Base-by-base conservation (phyloP, 2,888 invertebrate species). In the Tetropium fuscum region DNA sequence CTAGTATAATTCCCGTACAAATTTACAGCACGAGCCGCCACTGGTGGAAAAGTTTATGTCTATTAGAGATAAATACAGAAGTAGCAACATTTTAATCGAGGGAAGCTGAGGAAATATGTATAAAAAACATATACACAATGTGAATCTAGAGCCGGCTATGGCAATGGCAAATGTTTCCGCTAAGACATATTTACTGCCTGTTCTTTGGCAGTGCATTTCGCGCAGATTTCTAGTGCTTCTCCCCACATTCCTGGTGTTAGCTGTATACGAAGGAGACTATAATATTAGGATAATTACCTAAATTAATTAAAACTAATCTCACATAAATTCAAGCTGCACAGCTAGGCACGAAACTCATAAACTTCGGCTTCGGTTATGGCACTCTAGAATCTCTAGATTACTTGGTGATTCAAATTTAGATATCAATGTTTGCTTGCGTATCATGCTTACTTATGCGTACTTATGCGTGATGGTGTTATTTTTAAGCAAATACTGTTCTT, bases 301-400 rank as follows among this genome's bases (percentile, higher is more conserved):
- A 74, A 74, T 74, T 74, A 74, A 74, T 74, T 74, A 72, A 64
- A 73, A 69, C 70, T 69, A 71, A 72, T 65, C 67, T 64, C 53
- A 44, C 67, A 65, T 69, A 70, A 70, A 67, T 72, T 73, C 63
- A 60, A 61, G 63, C 51, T 68, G 64, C 53, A 43, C 41, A 15
- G 43, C 53, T 51, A 51, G 51, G 38, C 51, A 51, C 51, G 51
- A 51, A 51, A 51, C 51, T 40, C 51, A 51, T 51, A 51, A 51
- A 51, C 51, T 51, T 51, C 51, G 40, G 51, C 40, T 40, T 51
- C 40, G 40, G 51, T 25, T 51, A 40, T 51, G 51, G 40, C 51
- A 51, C 40, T 48, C 48, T n/a, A 10, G 5, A 18, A 2, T 36
- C 6, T 36, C 18, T 18, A 36, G 48, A 48, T 48, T 48, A 48